Evolutionary conservation across 92 coral and sea anemone genomes (phyloP).

Genomic region (Heliopora coerulea): DNA sequence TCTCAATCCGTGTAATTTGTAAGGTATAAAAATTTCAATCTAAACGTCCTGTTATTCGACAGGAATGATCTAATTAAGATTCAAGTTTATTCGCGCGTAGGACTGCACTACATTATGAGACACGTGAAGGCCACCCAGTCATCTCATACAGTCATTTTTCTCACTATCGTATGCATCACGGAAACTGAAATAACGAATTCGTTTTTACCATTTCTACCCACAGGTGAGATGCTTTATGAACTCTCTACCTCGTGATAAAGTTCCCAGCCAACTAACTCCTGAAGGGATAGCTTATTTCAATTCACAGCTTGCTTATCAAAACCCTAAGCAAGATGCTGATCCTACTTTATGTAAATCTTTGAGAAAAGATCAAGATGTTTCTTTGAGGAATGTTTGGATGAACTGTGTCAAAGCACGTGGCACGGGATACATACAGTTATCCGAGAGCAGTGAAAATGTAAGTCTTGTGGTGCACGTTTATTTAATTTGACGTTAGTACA

Average conservation of each 20-base stretch:
- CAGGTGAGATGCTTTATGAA: slow-evolving; percentile 39
- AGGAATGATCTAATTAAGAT: no score
- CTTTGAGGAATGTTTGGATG: slow-evolving; percentile 26
- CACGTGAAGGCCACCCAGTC: no score
- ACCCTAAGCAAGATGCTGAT: slow-evolving; percentile 35
- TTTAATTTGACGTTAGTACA: no score
- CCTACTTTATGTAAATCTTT: slow-evolving; percentile 25
- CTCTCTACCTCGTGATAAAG: slow-evolving; percentile 29
- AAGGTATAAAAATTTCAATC: no score
- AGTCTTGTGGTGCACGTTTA: background rate
- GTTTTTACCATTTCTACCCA: no score
- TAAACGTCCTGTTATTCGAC: no score
- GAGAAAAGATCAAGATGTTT: slow-evolving; percentile 16
- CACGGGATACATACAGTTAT: slow-evolving; percentile 22
- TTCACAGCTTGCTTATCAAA: slow-evolving; percentile 33
- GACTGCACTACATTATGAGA: no score
- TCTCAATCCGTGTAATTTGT: no score
- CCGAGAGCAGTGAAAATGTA: slow-evolving; percentile 16
- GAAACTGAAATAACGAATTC: no score
- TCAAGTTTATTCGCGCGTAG: no score
- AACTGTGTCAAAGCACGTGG: slow-evolving; percentile 17
- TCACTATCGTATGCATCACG: no score
- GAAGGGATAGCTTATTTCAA: slow-evolving; percentile 36
- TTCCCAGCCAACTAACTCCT: slow-evolving; percentile 16
- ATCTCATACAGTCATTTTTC: no score